Evolutionary conservation across 2,888 invertebrate genomes (phyloP).

Genomic region (Neoaliturus tenellus): DNA sequence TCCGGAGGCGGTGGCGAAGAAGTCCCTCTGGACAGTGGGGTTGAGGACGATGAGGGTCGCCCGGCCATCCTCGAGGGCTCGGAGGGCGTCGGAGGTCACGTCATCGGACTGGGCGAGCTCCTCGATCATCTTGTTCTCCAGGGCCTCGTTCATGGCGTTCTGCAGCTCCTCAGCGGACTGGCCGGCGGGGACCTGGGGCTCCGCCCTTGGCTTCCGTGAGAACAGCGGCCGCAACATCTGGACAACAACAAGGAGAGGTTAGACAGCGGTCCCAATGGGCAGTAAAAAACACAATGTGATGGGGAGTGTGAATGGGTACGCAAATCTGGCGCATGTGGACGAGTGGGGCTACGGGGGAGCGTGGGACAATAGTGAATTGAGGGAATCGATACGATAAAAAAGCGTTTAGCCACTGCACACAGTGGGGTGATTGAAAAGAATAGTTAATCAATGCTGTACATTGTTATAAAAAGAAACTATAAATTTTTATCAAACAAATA

Average conservation of each 20-base stretch:
- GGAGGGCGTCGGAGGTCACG: slow-evolving; percentile 78
- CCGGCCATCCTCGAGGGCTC: slow-evolving; percentile 77
- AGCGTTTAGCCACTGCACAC: too few species aligned
- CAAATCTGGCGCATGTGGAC: slow-evolving; percentile 20
- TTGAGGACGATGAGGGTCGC: slow-evolving; percentile 74
- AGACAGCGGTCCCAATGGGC: not conserved
- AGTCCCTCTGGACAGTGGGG: slow-evolving; percentile 85
- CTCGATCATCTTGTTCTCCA: slow-evolving; percentile 84
- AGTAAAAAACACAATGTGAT: slow-evolving; percentile 48
- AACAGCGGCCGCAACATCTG: slow-evolving; percentile 60
- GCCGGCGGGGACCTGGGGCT: not conserved
- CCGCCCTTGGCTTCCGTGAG: slow-evolving; percentile 11
- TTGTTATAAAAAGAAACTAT: too few species aligned
- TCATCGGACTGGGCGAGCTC: slow-evolving; percentile 75
- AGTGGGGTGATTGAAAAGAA: too few species aligned
- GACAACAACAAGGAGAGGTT: slow-evolving; percentile 50
- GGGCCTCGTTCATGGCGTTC: slow-evolving; percentile 87
- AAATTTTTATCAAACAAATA: too few species aligned
- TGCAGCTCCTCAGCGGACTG: slow-evolving; percentile 80
- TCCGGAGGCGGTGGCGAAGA: slow-evolving; percentile 87
- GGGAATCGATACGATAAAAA: not conserved
- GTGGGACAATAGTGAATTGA: not conserved
- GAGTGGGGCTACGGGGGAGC: not conserved
- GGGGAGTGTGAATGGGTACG: slow-evolving; percentile 12
- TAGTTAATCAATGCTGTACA: too few species aligned